Percentiles rank a stretch among this genome's conserved stretches.
phyloP scores from a whole-genome alignment of 2,888 invertebrate species.

The Hyposoter dolosus region DNA sequence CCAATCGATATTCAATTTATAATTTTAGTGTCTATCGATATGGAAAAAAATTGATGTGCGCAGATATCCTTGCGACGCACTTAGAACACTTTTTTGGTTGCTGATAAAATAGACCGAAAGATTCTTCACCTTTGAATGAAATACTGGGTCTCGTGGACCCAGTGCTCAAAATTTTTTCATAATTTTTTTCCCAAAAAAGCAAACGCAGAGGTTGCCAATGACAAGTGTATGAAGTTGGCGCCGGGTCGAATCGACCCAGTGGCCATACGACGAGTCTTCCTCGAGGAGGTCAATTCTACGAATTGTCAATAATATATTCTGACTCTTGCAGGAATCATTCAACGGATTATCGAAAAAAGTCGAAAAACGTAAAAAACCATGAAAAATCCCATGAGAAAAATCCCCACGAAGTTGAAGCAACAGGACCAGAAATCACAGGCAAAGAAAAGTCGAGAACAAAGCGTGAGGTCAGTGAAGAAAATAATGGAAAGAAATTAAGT shows the following conservation, averaged over 20 bases:
- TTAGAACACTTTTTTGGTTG: background rate
- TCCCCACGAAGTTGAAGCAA: conserved; percentile 34
- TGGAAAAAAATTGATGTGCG: too few species aligned
- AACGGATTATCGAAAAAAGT: conserved; percentile 32
- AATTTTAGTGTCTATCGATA: background rate
- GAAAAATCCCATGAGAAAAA: conserved; percentile 56
- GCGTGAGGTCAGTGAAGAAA: background rate
- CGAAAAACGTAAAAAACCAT: conserved; percentile 35
- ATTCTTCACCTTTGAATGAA: background rate
- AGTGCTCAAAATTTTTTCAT: too few species aligned
- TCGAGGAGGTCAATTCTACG: background rate
- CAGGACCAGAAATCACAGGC: conserved; percentile 19
- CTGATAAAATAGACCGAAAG: background rate
- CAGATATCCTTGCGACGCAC: background rate
- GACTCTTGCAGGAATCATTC: conserved; percentile 37
- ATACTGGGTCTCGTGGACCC: too few species aligned
- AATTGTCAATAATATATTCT: background rate
- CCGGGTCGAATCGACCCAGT: background rate
- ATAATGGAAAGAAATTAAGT: conserved; percentile 36
- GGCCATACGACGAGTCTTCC: background rate
- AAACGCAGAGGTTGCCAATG: too few species aligned
- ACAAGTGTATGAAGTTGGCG: too few species aligned
- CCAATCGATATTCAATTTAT: background rate
- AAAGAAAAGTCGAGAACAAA: conserved; percentile 18
- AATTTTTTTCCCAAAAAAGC: too few species aligned